phyloP scores from a whole-genome alignment of 2,113 vertebrate species.

The Sterna hirundo region DNA sequence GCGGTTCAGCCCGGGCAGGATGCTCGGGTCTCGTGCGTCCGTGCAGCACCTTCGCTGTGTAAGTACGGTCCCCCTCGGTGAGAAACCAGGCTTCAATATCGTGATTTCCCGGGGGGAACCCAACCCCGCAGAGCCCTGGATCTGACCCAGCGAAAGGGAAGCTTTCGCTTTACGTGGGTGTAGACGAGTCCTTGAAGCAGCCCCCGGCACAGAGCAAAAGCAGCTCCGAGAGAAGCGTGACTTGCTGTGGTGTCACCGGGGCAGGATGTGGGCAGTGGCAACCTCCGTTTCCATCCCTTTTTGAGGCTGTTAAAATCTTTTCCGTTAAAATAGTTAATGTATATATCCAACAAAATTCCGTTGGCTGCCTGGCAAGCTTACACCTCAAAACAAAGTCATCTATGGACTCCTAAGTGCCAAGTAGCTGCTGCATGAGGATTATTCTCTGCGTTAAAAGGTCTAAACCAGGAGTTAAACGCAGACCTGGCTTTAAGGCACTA shows the following conservation, averaged over 20 bases:
- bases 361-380: neutral
- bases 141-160: neutral
- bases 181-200: neutral
- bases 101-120: fast-evolving
- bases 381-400: neutral
- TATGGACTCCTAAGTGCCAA: neutral
- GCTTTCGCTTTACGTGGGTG: fast-evolving
- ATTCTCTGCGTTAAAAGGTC: neutral
- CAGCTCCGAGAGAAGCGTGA: neutral
- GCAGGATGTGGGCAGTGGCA: neutral
- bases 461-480: neutral
- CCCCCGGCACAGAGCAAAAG: neutral
- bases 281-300: neutral
- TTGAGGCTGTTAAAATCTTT: neutral
- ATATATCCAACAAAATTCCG: neutral
- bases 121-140: neutral
- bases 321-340: neutral
- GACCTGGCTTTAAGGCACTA: neutral
- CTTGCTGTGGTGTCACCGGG: neutral
- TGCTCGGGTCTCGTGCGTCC: fast-evolving
- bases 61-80: neutral
- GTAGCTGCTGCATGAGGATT: neutral
- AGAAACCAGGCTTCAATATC: fast-evolving
- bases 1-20: fast-evolving
- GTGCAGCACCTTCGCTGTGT: fast-evolving